Conservation (phyloP, 2,113 vertebrate genomes). For the Pyrgilauda ruficollis region DNA sequence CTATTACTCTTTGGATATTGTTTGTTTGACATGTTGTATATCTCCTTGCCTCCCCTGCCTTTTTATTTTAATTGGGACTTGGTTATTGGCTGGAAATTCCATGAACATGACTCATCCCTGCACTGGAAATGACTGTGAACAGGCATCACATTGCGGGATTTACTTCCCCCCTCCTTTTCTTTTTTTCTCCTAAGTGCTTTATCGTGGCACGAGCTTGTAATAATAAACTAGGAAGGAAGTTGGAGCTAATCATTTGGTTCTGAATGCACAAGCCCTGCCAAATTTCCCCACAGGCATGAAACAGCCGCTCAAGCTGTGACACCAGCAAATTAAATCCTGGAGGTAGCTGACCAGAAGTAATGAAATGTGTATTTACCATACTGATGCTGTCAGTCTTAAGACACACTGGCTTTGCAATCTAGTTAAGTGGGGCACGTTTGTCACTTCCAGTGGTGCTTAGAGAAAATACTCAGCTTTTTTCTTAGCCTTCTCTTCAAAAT, state of each 20-base stretch:
- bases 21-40: background rate
- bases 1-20: background rate
- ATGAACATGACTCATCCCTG: constrained; percentile 14
- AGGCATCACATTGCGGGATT: background rate
- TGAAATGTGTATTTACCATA: constrained; percentile 71
- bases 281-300: constrained; percentile 62
- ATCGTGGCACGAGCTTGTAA: background rate
- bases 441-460: background rate
- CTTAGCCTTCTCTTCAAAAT: background rate
- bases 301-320: constrained; percentile 52
- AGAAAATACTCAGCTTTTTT: background rate
- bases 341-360: constrained; percentile 65
- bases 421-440: constrained; percentile 47
- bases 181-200: background rate
- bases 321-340: constrained; percentile 66
- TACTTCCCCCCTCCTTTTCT: background rate
- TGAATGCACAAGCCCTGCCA: constrained; percentile 55
- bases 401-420: background rate
- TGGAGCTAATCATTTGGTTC: constrained; percentile 54
- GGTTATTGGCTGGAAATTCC: constrained; percentile 29
- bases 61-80: constrained; percentile 7
- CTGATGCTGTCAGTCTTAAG: constrained; percentile 64
- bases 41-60: background rate
- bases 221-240: constrained; percentile 56
- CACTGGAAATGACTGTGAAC: background rate